Evolutionary conservation across 2,113 vertebrate genomes (phyloP), one percentile per base, ranked within the genome.

Genomic region (Martes martes): DNA sequence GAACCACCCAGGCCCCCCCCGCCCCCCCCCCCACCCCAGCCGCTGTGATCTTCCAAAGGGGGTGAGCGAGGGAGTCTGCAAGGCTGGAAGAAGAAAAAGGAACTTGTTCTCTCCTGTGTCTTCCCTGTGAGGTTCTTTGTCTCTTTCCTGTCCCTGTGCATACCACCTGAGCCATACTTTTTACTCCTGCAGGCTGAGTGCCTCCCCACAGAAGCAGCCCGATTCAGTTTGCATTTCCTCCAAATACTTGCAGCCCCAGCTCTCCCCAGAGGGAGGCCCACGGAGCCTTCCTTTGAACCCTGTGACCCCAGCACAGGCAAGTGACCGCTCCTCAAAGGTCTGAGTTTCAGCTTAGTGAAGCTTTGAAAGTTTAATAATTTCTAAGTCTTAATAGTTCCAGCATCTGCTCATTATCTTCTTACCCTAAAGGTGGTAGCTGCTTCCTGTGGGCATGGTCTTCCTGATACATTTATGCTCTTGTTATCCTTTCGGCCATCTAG

Each of bases 1-100:
- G 67, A 69, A 33, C 67, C 67, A n/a, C 33, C 33, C 16, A 69
- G 16, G 33, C 33, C 33, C 33, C 7, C 16, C 33, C 33, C 4
- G 0, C 3, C 50, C 50, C 14, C 50, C 0, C 1, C 2, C 14
- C 15, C 36, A 2, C 4, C 4, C 15, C 50, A 52, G 50, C 50
- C 14, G 0, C 67, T 36, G 11, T 47, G 65, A 67, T 89, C 39
- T 74, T 85, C 52, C 21, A 80, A 42, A 86, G 50, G 6, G 61
- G 28, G 4, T 42, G 18, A 7, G n/a, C 11, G 3, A 91, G 33
- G 28, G 52, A 89, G 65, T 45, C 36, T 59, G 83, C 36, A 65
- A 55, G 28, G 6, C 4, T 82, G 52, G 59, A 61, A 13, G 47
- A 69, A 55, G n/a, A 86, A 52, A 55, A 89, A 85, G 36, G 42